Conservation (phyloP, 2,888 invertebrate species). For the Xanthorhoe spadicearia region DNA sequence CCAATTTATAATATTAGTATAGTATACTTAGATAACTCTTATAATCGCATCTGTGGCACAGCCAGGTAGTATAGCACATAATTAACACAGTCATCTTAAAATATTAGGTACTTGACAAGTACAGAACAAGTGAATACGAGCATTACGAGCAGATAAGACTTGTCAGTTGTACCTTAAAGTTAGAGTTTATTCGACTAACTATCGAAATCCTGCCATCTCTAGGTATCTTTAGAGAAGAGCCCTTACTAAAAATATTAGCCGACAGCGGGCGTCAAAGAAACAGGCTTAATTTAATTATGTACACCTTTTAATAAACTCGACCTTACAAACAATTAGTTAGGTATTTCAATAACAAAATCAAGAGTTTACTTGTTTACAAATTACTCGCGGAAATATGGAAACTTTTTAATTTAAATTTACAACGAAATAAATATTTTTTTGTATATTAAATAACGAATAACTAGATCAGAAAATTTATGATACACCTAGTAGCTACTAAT, state of each 20-base stretch:
- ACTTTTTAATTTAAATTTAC: neutral
- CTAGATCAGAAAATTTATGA: neutral
- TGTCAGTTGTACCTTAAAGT: too few relatives aligned
- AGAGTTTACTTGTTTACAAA: constrained; percentile 23
- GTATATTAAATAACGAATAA: too few relatives aligned
- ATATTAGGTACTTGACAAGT: too few relatives aligned
- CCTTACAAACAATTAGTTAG: constrained; percentile 61
- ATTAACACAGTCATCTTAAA: too few relatives aligned
- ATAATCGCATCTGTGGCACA: too few relatives aligned
- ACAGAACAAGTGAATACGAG: too few relatives aligned
- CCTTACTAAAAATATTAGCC: constrained; percentile 79
- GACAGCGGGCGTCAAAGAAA: constrained; percentile 77
- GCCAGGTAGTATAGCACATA: too few relatives aligned
- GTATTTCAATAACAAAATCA: constrained; percentile 39
- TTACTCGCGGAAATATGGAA: constrained; percentile 5
- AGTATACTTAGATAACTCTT: too few relatives aligned
- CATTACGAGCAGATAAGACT: too few relatives aligned
- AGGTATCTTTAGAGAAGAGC: constrained; percentile 47
- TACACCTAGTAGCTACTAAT: too few relatives aligned
- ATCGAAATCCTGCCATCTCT: constrained; percentile 28
- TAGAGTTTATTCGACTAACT: neutral
- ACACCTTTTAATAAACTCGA: constrained; percentile 75
- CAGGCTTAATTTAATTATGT: constrained; percentile 80
- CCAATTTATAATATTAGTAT: too few relatives aligned
- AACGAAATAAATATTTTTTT: neutral